Base-by-base conservation (phyloP, 2,797 vertebrate species). In the Labeo calbasu region DNA sequence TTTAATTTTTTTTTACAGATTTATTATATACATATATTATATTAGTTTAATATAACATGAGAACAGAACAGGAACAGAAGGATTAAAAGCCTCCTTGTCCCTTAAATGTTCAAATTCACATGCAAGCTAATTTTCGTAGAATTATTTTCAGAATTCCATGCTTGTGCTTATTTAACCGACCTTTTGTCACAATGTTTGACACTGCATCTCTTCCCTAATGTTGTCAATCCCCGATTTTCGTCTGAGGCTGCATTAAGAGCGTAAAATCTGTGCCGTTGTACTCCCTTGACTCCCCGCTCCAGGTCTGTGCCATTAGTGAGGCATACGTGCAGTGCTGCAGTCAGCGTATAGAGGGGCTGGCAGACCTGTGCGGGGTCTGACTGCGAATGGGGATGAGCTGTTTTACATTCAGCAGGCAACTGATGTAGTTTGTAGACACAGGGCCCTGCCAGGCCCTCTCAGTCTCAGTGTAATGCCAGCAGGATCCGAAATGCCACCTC, bases 401-500 rank as follows among this genome's bases (percentile, higher is more conserved):
- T 63, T 85, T 88, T 79, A 76, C 61, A 78, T 87, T 84, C 77
- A 75, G 77, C 66, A 84, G 13, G 66, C 10, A 10, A 46, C 32
- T 79, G 77, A 84, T 75, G 53, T 73, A 63, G 81, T 50, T 40
- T 86, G 66, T 81, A 83, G 77, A 87, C 71, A 59, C 80, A 32
- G 76, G 84, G 25, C 13, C 50, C 73, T 55, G 53, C 71, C 48
- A 85, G 76, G 57, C 77, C 53, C 75, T 72, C 71, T 85, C 76
- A 81, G 82, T 69, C 57, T 71, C 75, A 82, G 63, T n/a, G 57
- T 82, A 84, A 69, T 68, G 70, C 81, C 85, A 85, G 81, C 77
- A 73, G 48, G 77, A 85, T 72, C 81, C 68, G 0, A 55, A 73
- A 85, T 84, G 59, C 55, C 53, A 83, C 23, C 28, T 76, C 48